Base-by-base conservation (phyloP, 1,140 invertebrate genomes). In the Copidosoma floridanum region DNA sequence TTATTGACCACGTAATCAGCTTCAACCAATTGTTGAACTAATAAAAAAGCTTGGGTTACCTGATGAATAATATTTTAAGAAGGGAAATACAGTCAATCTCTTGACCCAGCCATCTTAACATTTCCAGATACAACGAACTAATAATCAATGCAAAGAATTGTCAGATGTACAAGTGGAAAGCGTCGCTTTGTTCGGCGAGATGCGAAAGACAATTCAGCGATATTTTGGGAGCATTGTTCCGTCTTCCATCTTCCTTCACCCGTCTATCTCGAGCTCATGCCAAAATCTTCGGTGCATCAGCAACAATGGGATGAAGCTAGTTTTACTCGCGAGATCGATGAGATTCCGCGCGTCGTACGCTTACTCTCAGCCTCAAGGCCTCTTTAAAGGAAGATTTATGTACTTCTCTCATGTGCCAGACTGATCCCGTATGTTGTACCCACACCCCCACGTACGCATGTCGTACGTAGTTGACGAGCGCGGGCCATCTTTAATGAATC, bases 381-480 rank as follows among this genome's bases (percentile, higher is more conserved):
- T 43, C 38, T 48, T 51, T 51, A 32, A 57, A 41, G 16, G 4
- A 57, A 50, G 46, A 51, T 47, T 57, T 57, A 50, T 57, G 16
- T 50, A 50, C 38, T 41, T 41, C 14, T 37, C 10, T 21, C 35
- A 47, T 11, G 14, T 12, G n/a, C 1, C n/a, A 37, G 6, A 23
- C 12, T 16, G 21, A 24, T 52, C 10, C 14, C 18, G 3, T n/a
- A n/a, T n/a, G n/a, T n/a, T n/a, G n/a, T n/a, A n/a, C n/a, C 4
- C 14, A 23, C 10, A 8, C 21, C 46, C 32, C 24, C 16, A 2
- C n/a, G n/a, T n/a, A n/a, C n/a, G n/a, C n/a, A n/a, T n/a, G n/a
- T n/a, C n/a, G n/a, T n/a, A n/a, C n/a, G n/a, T n/a, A n/a, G n/a
- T n/a, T n/a, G n/a, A n/a, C n/a, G n/a, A n/a, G n/a, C n/a, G n/a